Base-by-base conservation (phyloP, 2,113 vertebrate species). In the Cynopterus brachyotis region DNA sequence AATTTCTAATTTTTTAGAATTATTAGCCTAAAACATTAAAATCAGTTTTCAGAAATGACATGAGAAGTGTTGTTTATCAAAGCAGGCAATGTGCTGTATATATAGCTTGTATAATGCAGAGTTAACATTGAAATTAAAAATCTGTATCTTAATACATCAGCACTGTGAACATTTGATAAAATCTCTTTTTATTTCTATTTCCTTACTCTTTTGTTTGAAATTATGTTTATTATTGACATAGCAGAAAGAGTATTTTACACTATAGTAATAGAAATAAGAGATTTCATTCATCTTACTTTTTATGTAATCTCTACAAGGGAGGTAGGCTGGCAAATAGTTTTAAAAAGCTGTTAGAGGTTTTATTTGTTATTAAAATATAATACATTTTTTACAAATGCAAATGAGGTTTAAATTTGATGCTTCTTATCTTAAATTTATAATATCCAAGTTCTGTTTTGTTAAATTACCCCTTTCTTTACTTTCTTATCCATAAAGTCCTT, bases 391-490 rank as follows among this genome's bases (percentile, higher is more conserved):
- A 62, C 42, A 72, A 82, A 95, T 81, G 70, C 67, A 92, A 96
- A 88, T 88, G 20, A 40, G 5, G 1, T 55, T 96, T 93, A 64
- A 94, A 96, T 73, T 66, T 69, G 81, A 95, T 81, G 50, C 62
- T 20, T 86, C 76, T 96, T 95, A 95, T 97, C 96, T 97, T 85
- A 83, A 93, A 91, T 72, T 45, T 53, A 16, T 64, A 76, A 64
- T 9, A 17, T 62, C 15, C 45, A 89, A 94, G 35, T 62, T 64
- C 79, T 76, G 6, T 66, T 89, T 80, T 92, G 78, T 80, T 53
- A 83, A 88, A 95, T 93, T 95, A 13, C 12, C 20, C 32, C 45
- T 55, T 80, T 89, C 50, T 89, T 86, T 89, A 55, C 64, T 87
- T 96, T 86, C 32, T 76, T 91, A 92, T 88, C 70, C 82, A 82